A percentile compares a stretch with the other conserved stretches of the same genome.
phyloP scores from a whole-genome alignment of 2,113 vertebrate species.

The Oxyura jamaicensis region DNA sequence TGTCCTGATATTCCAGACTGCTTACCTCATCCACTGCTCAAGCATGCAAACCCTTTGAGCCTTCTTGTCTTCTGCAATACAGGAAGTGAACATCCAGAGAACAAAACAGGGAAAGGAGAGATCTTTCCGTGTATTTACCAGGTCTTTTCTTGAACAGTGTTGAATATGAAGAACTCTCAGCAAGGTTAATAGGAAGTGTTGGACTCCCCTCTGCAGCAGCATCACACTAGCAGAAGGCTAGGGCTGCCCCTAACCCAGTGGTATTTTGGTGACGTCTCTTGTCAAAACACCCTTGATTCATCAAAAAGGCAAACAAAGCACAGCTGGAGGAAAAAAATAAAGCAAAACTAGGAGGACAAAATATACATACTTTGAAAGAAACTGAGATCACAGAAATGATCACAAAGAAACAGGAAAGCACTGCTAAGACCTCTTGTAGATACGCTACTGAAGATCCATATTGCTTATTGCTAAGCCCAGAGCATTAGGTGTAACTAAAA shows the following conservation, averaged over 20 bases:
- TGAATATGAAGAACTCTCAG: neutral
- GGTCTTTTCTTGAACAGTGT: neutral
- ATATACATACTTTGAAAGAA: neutral
- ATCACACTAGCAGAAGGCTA: neutral
- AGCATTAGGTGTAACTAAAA: neutral
- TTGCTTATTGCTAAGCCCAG: neutral
- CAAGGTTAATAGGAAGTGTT: neutral
- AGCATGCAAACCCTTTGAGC: neutral
- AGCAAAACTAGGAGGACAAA: neutral
- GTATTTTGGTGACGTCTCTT: neutral
- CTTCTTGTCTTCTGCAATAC: neutral
- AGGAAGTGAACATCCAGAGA: neutral
- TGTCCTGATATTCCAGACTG: neutral
- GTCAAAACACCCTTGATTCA: neutral
- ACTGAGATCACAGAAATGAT: neutral
- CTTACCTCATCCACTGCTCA: neutral
- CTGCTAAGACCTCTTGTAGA: neutral
- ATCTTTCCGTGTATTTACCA: neutral
- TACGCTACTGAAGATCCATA: neutral
- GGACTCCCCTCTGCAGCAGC: neutral
- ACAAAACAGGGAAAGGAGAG: neutral
- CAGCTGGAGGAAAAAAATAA: neutral
- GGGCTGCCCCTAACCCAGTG: neutral
- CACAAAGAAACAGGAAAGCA: neutral
- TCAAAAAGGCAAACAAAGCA: neutral